Evolutionary conservation across 2,113 vertebrate genomes (phyloP).

Genomic region (Progne subis): DNA sequence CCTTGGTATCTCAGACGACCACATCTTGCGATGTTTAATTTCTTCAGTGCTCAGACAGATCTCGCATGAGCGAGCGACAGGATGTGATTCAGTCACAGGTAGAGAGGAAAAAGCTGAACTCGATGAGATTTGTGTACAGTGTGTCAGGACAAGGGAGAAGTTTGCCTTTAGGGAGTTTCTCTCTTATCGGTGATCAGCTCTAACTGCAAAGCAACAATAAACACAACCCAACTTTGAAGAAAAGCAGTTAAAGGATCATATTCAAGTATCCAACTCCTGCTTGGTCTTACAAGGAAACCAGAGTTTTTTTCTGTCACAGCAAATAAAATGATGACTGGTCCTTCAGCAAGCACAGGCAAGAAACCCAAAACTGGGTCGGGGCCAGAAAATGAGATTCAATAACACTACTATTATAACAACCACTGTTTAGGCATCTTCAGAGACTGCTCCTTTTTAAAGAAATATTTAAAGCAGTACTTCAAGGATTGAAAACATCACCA

Average conservation of each 20-base stretch:
- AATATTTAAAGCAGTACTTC: not conserved
- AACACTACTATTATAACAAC: not conserved
- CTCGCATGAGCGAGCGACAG: not conserved
- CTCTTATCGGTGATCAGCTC: not conserved
- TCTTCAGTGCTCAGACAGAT: not conserved
- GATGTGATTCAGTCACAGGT: not conserved
- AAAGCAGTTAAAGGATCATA: not conserved
- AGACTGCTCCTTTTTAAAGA: not conserved
- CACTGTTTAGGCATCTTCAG: not conserved
- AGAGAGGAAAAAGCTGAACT: not conserved
- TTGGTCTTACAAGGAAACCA: not conserved
- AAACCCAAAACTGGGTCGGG: not conserved
- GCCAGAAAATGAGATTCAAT: not conserved
- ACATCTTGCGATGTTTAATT: not conserved
- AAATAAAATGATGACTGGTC: not conserved
- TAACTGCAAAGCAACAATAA: not conserved
- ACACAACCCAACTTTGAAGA: not conserved
- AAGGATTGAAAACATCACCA: not conserved
- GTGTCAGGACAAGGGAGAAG: not conserved
- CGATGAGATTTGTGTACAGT: not conserved
- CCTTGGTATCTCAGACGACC: not conserved
- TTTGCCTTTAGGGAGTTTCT: not conserved
- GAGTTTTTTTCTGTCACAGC: not conserved
- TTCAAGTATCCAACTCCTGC: not conserved
- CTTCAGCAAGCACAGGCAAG: constrained; percentile 22